These are phyloP conservation scores for Tetraneura akinire DNA, from an alignment of 1,140 invertebrate genomes.

Conservation along the genomic window DNA sequence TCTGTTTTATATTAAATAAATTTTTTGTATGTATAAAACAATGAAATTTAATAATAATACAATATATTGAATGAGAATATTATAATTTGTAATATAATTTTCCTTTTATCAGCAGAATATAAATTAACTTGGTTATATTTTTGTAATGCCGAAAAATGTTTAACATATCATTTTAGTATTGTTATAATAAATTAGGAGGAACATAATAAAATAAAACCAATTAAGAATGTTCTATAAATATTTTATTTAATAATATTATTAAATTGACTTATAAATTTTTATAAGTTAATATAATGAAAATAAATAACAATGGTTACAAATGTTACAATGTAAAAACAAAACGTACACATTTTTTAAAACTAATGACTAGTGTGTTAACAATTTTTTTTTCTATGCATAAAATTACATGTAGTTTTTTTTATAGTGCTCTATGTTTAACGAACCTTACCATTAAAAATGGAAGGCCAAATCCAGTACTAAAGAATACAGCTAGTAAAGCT, in stretches of 20 bases:
- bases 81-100: too few relatives aligned
- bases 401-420: constrained; percentile 12
- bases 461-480: constrained; percentile 40
- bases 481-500: constrained; percentile 23
- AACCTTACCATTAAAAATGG: constrained; percentile 41
- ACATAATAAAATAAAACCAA: neutral
- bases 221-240: neutral
- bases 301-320: neutral
- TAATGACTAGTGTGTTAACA: constrained; percentile 10
- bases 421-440: constrained; percentile 5
- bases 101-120: too few relatives aligned
- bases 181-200: too few relatives aligned
- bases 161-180: too few relatives aligned
- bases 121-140: too few relatives aligned
- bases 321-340: neutral
- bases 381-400: neutral
- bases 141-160: too few relatives aligned
- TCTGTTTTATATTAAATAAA: neutral
- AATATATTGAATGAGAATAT: too few relatives aligned
- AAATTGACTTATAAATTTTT: constrained; percentile 8
- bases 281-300: neutral
- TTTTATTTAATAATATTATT: neutral
- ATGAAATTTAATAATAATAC: too few relatives aligned
- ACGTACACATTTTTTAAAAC: constrained; percentile 1
- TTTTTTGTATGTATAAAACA: too few relatives aligned